A percentile compares a stretch with the other conserved stretches of the same genome.
Conservation (phyloP, 2,888 invertebrate species). For the Leptinotarsa tumamoca region DNA sequence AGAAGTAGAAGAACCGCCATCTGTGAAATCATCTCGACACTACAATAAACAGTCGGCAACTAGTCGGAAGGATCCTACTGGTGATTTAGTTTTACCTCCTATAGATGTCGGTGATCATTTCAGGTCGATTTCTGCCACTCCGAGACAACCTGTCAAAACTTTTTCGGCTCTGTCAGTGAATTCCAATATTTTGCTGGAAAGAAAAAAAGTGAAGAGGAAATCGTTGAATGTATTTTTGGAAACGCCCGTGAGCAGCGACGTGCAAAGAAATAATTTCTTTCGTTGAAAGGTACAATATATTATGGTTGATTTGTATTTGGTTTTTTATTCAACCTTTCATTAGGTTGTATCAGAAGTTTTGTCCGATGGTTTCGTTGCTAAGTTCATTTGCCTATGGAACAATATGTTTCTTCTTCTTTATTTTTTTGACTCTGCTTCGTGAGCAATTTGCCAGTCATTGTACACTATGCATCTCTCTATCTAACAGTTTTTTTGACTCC, state of each 20-base stretch:
- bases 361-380: too few species aligned
- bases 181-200: conserved; percentile 25
- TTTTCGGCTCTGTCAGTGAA: conserved; percentile 44
- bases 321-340: not conserved
- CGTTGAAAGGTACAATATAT: conserved; percentile 15
- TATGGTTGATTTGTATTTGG: conserved; percentile 36
- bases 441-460: too few species aligned
- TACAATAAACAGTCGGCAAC: conserved; percentile 18
- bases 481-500: too few species aligned
- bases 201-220: conserved; percentile 25
- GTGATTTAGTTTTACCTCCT: conserved; percentile 55
- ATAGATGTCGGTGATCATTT: conserved; percentile 53
- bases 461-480: too few species aligned
- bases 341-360: not conserved
- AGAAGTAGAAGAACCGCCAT: conserved; percentile 31
- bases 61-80: conserved; percentile 20
- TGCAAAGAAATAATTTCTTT: conserved; percentile 19
- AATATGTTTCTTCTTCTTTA: too few species aligned
- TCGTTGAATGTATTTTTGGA: conserved; percentile 25
- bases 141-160: conserved; percentile 51
- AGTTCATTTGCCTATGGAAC: too few species aligned
- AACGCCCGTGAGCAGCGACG: conserved; percentile 25
- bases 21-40: conserved; percentile 1
- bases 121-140: conserved; percentile 61
- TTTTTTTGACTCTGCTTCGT: too few species aligned